Evolutionary conservation across 2,797 vertebrate species (phyloP).

Genomic region (Agapornis canus): DNA sequence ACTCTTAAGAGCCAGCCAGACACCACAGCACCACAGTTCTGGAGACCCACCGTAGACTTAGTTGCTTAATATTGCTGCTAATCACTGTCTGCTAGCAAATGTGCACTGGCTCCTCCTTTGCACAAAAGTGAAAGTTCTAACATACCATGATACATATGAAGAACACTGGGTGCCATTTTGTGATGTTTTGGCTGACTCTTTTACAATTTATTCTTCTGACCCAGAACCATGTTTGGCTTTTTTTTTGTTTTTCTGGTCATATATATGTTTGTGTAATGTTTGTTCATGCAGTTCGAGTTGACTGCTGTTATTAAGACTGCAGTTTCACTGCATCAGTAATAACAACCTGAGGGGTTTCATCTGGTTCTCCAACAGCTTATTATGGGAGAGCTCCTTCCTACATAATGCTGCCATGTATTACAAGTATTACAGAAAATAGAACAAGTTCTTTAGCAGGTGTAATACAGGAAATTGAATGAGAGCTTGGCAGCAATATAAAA

Average conservation of each 20-base stretch:
- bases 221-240: neutral
- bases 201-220: neutral
- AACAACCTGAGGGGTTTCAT: neutral
- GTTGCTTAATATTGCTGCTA: neutral
- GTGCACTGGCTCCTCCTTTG: neutral
- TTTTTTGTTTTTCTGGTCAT: neutral
- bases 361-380: neutral
- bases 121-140: neutral
- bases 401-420: neutral
- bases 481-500: neutral
- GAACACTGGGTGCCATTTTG: neutral
- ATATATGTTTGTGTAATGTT: neutral
- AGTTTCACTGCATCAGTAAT: neutral
- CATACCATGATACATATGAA: neutral
- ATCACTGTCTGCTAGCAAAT: neutral
- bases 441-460: neutral
- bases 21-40: neutral
- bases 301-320: neutral
- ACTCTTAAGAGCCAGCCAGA: neutral
- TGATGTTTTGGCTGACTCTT: neutral
- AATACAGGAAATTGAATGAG: neutral
- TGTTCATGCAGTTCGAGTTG: neutral
- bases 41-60: neutral
- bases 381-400: neutral
- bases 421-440: neutral